A percentile compares a stretch with the other conserved stretches of the same genome.
Conservation (phyloP, 64 coral and sea anemone genomes). For the Acropora yongei region DNA sequence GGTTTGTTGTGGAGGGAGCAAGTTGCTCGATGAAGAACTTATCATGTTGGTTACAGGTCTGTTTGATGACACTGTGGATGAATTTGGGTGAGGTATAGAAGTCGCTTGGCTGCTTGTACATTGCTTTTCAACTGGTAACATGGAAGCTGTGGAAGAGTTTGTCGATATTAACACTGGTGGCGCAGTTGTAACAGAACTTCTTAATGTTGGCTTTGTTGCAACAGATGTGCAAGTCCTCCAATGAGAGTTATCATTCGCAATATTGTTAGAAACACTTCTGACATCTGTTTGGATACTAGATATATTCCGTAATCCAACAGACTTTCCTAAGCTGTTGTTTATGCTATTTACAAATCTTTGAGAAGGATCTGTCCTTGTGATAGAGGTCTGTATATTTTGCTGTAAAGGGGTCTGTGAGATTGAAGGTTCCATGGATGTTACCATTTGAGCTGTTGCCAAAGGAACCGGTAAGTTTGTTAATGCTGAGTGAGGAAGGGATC, state of each 20-base stretch:
- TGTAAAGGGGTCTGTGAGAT: neutral
- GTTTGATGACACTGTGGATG: neutral
- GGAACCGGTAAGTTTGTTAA: conserved; percentile 17
- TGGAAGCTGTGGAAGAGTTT: neutral
- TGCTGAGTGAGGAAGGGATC: neutral
- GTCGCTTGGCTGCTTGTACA: neutral
- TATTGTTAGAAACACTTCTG: neutral
- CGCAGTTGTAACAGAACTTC: neutral
- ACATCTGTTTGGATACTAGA: neutral
- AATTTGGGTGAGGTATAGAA: neutral
- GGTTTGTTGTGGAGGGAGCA: neutral
- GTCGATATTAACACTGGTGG: neutral
- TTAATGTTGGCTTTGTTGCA: neutral
- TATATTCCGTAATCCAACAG: neutral
- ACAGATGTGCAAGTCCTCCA: neutral
- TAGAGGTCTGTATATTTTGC: neutral
- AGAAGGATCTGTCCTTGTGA: neutral
- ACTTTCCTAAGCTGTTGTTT: neutral
- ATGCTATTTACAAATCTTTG: neutral
- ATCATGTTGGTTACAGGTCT: neutral
- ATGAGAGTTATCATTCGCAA: neutral
- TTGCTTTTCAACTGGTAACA: neutral
- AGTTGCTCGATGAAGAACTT: neutral
- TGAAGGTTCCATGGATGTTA: neutral
- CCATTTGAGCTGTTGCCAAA: conserved; percentile 1